A percentile compares a stretch with the other conserved stretches of the same genome.
Evolutionary conservation across 2,888 invertebrate genomes (phyloP).

Genomic region (Acanthococcus lagerstroemiae): DNA sequence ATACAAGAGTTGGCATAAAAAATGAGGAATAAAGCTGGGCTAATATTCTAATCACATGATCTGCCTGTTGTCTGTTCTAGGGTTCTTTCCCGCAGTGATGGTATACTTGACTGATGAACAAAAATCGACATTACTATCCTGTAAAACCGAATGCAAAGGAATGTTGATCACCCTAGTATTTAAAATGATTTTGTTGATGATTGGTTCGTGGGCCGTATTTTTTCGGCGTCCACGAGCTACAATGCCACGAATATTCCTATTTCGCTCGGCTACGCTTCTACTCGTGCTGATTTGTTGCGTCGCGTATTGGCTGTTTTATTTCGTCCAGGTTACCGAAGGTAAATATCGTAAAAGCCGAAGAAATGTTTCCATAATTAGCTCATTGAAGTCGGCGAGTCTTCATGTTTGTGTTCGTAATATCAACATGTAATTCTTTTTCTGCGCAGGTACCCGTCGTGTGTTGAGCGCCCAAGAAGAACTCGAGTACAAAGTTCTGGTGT

Average conservation of each 20-base stretch:
- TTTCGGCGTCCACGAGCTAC: constrained; percentile 72
- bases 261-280: constrained; percentile 77
- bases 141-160: constrained; percentile 89
- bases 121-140: constrained; percentile 61
- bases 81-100: constrained; percentile 63
- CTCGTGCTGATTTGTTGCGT: constrained; percentile 85
- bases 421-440: neutral
- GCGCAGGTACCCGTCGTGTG: constrained; percentile 58
- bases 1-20: too few species aligned
- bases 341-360: neutral
- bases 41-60: too few species aligned
- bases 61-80: too few species aligned
- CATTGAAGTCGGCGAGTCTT: neutral
- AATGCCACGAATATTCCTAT: constrained; percentile 83
- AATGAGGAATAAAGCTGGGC: too few species aligned
- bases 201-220: constrained; percentile 89
- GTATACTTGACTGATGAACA: constrained; percentile 59
- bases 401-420: neutral
- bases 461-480: constrained; percentile 63
- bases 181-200: constrained; percentile 75
- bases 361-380: neutral
- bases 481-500: constrained; percentile 79
- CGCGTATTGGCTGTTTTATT: constrained; percentile 96
- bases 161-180: constrained; percentile 82
- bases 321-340: constrained; percentile 57